Conservation (phyloP, 2,888 invertebrate species). For the Criorhina ranunculi region DNA sequence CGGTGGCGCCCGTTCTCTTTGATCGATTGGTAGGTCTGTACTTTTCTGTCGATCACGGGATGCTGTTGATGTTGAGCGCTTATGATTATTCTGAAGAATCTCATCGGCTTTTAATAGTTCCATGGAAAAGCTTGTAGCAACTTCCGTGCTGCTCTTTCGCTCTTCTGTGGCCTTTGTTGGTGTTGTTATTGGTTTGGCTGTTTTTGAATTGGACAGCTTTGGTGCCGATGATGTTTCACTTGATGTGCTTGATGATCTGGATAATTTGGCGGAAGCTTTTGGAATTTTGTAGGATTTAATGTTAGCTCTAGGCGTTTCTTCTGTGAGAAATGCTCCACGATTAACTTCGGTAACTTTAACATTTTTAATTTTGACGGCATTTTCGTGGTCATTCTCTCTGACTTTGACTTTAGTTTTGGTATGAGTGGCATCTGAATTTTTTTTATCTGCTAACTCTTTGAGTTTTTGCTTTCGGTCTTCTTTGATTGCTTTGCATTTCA, state of each 20-base stretch:
- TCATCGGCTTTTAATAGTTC: conserved; percentile 48
- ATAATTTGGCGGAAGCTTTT: conserved; percentile 52
- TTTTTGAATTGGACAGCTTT: conserved; percentile 4
- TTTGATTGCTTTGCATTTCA: conserved; percentile 75
- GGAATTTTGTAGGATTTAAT: conserved; percentile 49
- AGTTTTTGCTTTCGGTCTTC: conserved; percentile 80
- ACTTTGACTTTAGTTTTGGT: background rate
- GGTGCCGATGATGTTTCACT: conserved; percentile 19
- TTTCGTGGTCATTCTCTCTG: background rate
- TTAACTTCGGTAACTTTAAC: conserved; percentile 86
- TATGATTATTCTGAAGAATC: conserved; percentile 7
- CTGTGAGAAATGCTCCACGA: conserved; percentile 86
- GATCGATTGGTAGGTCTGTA: conserved; percentile 3
- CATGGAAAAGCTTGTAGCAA: conserved; percentile 1
- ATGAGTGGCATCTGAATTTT: conserved; percentile 32
- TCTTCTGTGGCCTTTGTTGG: background rate
- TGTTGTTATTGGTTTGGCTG: background rate
- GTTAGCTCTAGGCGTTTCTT: conserved; percentile 72
- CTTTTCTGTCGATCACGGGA: conserved; percentile 30
- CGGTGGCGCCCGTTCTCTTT: conserved; percentile 41
- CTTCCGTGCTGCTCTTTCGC: background rate
- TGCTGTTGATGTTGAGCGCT: background rate
- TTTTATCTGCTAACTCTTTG: conserved; percentile 80
- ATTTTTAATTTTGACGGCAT: conserved; percentile 54
- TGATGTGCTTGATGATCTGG: conserved; percentile 81